Evolutionary conservation across 2,113 vertebrate species (phyloP), one percentile per base, ranked within the genome.

Genomic region (Gasterosteus nipponicus): DNA sequence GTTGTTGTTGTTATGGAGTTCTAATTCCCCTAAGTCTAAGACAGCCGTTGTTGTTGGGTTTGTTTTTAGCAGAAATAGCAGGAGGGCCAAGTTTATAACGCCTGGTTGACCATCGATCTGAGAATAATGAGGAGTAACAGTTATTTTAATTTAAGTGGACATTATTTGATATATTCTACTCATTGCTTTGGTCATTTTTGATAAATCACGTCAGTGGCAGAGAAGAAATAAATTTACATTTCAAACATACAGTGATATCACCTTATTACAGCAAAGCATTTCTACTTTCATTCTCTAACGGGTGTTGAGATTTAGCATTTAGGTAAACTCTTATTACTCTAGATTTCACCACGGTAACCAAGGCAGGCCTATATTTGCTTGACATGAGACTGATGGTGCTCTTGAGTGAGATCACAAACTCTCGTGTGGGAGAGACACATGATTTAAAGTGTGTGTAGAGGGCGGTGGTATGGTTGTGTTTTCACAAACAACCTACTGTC

Each of bases 1-100:
- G 39, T 64, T 61, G 88, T 88, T 86, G 87, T 88, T 90, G 90
- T 91, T 89, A 81, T 77, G 82, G 78, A 82, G 72, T 39, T 80
- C 22, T 75, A 80, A 84, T 79, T 89, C 85, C 88, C 90, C 39
- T 11, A 19, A 73, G 89, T 89, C 39, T 11, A 19, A 71, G 89
- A 49, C 80, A 65, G 72, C 58, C 64, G 65, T 77, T 86, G 73
- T 83, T 83, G 67, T 85, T 69, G 0, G 49, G 38, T 77, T 77
- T 42, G 70, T 85, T 86, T 91, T 89, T 78, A 84, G 83, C 78
- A 67, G 29, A 64, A 62, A 54, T 58, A 14, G 51, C 53, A 83
- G 53, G 8, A 39, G 57, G 66, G 51, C 46, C 41, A 16, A 53
- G 56, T 64, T 73, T 38, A 69, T 44, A 31, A 18, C 29, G 18